A percentile compares a stretch with the other conserved stretches of the same genome.
phyloP scores from a whole-genome alignment of 2,888 invertebrate species.

The Lydus trimaculatus region DNA sequence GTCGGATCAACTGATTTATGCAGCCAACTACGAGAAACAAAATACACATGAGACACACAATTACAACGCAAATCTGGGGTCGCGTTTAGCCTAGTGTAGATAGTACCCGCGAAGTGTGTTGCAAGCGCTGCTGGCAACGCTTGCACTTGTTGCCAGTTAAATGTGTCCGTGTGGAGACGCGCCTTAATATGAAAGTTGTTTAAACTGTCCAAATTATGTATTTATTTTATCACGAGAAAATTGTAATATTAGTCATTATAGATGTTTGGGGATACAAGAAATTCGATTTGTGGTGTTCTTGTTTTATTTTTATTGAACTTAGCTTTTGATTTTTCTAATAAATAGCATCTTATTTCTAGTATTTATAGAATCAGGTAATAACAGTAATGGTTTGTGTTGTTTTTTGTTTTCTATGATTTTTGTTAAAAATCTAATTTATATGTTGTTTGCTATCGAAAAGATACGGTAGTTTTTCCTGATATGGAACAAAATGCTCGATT shows the following conservation, averaged over 20 bases:
- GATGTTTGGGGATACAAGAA: not conserved
- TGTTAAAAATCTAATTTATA: slow-evolving; percentile 8
- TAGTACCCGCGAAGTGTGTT: too few species aligned
- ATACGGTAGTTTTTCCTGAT: slow-evolving; percentile 14
- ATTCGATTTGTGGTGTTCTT: not conserved
- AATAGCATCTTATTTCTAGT: not conserved
- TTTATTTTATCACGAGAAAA: slow-evolving; percentile 14
- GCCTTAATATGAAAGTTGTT: slow-evolving; percentile 7
- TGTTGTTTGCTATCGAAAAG: slow-evolving; percentile 10
- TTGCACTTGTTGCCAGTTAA: too few species aligned
- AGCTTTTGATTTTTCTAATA: not conserved
- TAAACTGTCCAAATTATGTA: slow-evolving; percentile 14
- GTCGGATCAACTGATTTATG: too few species aligned
- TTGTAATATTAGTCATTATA: not conserved
- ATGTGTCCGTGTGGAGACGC: too few species aligned
- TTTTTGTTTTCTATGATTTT: not conserved
- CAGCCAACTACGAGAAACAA: too few species aligned
- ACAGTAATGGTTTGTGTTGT: slow-evolving; percentile 13
- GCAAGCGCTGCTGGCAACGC: too few species aligned
- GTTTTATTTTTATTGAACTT: not conserved
- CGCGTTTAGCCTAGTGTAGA: too few species aligned
- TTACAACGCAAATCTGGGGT: too few species aligned
- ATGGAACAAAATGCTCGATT: slow-evolving; percentile 9
- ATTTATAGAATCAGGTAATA: slow-evolving; percentile 12
- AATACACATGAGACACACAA: too few species aligned